Conservation (phyloP, 1,140 invertebrate species). For the Aradophagus sp. region DNA sequence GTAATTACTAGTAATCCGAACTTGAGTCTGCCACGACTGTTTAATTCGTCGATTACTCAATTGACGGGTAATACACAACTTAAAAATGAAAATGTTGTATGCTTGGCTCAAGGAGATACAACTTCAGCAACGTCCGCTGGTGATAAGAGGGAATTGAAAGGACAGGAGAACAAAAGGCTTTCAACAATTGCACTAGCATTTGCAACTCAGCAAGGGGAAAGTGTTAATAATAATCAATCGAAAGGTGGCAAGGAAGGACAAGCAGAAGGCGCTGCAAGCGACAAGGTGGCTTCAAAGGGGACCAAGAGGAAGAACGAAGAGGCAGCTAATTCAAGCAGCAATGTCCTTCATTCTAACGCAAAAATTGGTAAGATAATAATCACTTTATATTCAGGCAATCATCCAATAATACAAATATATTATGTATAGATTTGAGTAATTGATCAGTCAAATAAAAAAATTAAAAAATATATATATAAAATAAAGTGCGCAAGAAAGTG, state of each 20-base stretch:
- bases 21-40: slow-evolving; percentile 66
- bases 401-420: too few species aligned
- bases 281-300: slow-evolving; percentile 64
- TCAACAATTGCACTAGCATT: slow-evolving; percentile 65
- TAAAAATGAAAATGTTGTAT: slow-evolving; percentile 66
- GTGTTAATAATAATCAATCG: slow-evolving; percentile 55
- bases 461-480: not conserved
- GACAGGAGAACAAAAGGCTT: slow-evolving; percentile 58
- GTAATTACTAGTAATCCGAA: slow-evolving; percentile 72
- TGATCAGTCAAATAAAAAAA: too few species aligned
- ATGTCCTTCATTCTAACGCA: slow-evolving; percentile 61
- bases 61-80: slow-evolving; percentile 37
- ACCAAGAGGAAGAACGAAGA: slow-evolving; percentile 71
- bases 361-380: slow-evolving; percentile 69
- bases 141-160: slow-evolving; percentile 63
- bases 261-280: slow-evolving; percentile 48
- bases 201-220: slow-evolving; percentile 58
- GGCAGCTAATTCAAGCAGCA: slow-evolving; percentile 45
- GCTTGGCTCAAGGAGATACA: slow-evolving; percentile 59
- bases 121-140: slow-evolving; percentile 23
- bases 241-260: slow-evolving; percentile 61
- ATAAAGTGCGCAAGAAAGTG: not conserved
- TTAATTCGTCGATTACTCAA: slow-evolving; percentile 69
- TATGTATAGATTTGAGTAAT: too few species aligned
- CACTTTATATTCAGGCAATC: too few species aligned